These are phyloP conservation scores for Tadarida brasiliensis DNA, from an alignment of 2,797 vertebrate species.

Conservation along the genomic window DNA sequence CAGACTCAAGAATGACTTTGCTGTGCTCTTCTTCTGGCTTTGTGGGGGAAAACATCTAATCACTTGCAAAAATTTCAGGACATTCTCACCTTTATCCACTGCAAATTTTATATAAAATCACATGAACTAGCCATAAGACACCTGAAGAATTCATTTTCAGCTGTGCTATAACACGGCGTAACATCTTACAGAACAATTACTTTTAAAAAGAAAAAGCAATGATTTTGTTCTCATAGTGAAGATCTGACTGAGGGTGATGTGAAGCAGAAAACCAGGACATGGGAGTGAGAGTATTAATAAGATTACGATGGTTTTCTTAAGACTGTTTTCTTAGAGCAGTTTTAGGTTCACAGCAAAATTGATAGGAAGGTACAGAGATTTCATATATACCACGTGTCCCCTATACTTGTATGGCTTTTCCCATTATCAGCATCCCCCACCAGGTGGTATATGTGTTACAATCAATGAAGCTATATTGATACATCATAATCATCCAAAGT, in stretches of 20 bases:
- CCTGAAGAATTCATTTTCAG: not conserved
- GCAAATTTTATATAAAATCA: not conserved
- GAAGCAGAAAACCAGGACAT: not conserved
- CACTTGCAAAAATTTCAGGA: not conserved
- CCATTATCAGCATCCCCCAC: not conserved
- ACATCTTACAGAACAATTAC: not conserved
- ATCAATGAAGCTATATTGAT: not conserved
- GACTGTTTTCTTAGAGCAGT: not conserved
- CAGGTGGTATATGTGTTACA: not conserved
- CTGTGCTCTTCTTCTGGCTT: not conserved
- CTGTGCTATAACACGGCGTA: not conserved
- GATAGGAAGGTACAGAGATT: not conserved
- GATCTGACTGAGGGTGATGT: not conserved
- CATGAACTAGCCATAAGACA: not conserved
- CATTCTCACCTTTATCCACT: not conserved
- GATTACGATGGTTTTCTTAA: not conserved
- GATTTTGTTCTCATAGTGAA: not conserved
- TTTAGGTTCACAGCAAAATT: not conserved
- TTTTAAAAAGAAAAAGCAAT: constrained; percentile 38
- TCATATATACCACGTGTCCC: not conserved
- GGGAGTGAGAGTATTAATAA: not conserved
- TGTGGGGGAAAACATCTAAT: not conserved
- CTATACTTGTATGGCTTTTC: not conserved
- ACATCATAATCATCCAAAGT: not conserved
- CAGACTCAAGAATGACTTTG: not conserved